Evolutionary conservation across 2,888 invertebrate genomes (phyloP), one percentile per base, ranked within the genome.

Genomic region (Eristalis intricaria): DNA sequence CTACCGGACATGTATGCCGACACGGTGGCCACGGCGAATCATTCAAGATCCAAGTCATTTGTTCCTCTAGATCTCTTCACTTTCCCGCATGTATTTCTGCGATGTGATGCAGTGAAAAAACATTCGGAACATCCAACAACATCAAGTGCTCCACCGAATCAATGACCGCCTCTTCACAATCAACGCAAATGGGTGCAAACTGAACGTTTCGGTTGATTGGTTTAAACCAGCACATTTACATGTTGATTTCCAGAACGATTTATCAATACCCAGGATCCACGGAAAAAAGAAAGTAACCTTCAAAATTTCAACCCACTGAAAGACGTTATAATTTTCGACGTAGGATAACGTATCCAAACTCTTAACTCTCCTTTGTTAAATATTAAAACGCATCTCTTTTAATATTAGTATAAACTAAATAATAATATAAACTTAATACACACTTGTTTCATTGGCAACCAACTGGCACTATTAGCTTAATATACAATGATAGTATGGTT

Each of bases 1-100:
- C 35, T 63, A 7, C 13, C 35, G 13, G 40, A 65, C 23, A 65
- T 23, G 11, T 2, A 32, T 19, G 60, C 60, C 11, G 71, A 60
- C 0, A 71, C 26, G 4, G 38, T 38, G 2, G 71, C 73, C 26
- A 71, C 65, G n/a, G 22, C 73, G 7, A 69, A 84, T 26, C 64
- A 84, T 43, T 29, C 50, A 38, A 38, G 22, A 22, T 56, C 13
- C n/a, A 69, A 60, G 29, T 22, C 68, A 1, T 70, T 79, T 22
- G 58, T 77, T 32, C 38, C 64, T 19, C 73, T 63, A n/a, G 68
- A 79, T 4, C 71, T 87, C 5, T 50, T 29, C 38, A 74, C 63
- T 40, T 84, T 61, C 4, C 69, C 70, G 0, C 77, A 77, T 19
- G 80, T 80, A 56, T 87, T 87, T 19, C 56, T 80, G 0, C 78